Percentiles rank a stretch among this genome's conserved stretches.
Conservation (phyloP, 2,888 invertebrate genomes). For the Chymomyza amoena region DNA sequence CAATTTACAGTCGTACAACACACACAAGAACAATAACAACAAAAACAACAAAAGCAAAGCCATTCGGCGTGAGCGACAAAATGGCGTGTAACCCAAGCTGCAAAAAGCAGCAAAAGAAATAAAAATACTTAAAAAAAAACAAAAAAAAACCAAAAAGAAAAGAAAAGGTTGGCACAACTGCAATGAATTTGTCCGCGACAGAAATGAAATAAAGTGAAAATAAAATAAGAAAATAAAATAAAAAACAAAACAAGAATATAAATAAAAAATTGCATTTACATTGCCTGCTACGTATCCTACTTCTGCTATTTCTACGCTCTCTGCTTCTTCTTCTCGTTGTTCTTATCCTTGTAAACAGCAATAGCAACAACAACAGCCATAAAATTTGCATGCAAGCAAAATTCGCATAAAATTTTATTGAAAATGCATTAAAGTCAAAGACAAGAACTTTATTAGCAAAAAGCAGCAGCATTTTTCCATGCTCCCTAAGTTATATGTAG, state of each 20-base stretch:
- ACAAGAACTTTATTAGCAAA: slow-evolving; percentile 69
- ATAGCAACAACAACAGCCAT: slow-evolving; percentile 17
- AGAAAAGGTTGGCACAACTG: slow-evolving; percentile 53
- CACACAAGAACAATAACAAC: slow-evolving; percentile 59
- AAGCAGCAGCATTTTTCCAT: neutral
- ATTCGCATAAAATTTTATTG: slow-evolving; percentile 68
- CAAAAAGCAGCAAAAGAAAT: neutral
- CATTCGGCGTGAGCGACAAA: slow-evolving; percentile 27
- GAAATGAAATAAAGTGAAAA: slow-evolving; percentile 61
- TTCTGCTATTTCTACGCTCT: slow-evolving; percentile 7
- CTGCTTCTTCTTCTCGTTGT: slow-evolving; percentile 16
- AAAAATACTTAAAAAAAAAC: neutral
- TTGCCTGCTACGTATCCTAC: neutral
- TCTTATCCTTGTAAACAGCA: slow-evolving; percentile 1
- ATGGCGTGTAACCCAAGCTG: slow-evolving; percentile 45
- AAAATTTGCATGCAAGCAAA: slow-evolving; percentile 72
- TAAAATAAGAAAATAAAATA: slow-evolving; percentile 20
- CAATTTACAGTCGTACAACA: slow-evolving; percentile 74
- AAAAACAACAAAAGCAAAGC: slow-evolving; percentile 31
- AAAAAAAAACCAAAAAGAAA: slow-evolving; percentile 27
- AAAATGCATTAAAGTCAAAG: slow-evolving; percentile 63
- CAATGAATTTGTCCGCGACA: slow-evolving; percentile 70
- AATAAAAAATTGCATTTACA: slow-evolving; percentile 50
- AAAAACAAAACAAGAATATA: slow-evolving; percentile 14
- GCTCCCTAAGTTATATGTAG: neutral